Evolutionary conservation across 2,797 vertebrate species (phyloP).

Genomic region (Eupleurogrammus muticus): DNA sequence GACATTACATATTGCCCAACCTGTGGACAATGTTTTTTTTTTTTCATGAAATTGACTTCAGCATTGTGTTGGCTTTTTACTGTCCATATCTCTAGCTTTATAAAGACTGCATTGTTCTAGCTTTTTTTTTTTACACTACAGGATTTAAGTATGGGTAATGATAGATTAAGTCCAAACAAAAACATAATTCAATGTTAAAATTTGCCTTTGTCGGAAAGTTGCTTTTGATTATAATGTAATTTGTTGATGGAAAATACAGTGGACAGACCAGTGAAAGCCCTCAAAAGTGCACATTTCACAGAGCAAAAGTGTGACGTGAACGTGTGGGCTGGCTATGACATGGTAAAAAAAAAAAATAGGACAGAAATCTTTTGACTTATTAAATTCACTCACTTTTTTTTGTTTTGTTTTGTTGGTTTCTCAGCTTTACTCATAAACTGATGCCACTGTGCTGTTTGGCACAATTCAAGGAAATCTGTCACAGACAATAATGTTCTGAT

Average conservation of each 20-base stretch:
- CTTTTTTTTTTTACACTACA: neutral
- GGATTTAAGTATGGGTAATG: neutral
- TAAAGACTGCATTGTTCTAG: neutral
- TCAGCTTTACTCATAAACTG: neutral
- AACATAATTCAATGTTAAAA: neutral
- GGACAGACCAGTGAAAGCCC: neutral
- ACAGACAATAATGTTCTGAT: neutral
- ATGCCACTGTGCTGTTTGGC: neutral
- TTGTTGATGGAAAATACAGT: neutral
- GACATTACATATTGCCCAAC: neutral
- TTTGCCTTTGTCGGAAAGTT: neutral
- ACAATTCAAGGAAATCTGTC: neutral
- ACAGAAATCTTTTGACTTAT: neutral
- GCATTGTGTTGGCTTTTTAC: no score
- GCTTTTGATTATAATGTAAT: no score
- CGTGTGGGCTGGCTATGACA: neutral
- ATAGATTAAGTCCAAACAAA: no score
- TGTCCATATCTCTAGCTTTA: no score
- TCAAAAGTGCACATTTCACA: neutral
- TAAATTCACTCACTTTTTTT: neutral
- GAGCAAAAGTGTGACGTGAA: neutral
- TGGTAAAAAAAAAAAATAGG: fast-evolving
- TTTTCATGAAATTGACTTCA: no score
- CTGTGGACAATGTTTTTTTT: no score
- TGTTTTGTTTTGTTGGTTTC: neutral